Evolutionary conservation across 2,113 vertebrate species (phyloP).

Genomic region (Aegithalos caudatus): DNA sequence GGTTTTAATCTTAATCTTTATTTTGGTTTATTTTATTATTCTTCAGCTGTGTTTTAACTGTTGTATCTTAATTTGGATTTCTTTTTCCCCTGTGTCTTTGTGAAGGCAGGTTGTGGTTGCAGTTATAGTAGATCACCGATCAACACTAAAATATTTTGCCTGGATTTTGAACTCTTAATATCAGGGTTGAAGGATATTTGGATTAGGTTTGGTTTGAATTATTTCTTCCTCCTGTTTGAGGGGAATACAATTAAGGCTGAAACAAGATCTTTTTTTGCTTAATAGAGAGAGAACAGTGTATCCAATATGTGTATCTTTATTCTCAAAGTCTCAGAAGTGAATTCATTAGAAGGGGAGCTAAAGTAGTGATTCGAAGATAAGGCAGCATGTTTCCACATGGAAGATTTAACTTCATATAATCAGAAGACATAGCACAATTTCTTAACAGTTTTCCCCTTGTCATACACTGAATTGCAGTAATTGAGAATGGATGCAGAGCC

Average conservation of each 20-base stretch:
- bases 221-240: slow-evolving; percentile 4
- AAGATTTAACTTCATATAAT: background rate
- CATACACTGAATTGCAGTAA: background rate
- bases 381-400: background rate
- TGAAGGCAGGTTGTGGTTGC: background rate
- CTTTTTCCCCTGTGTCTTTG: background rate
- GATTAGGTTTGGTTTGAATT: background rate
- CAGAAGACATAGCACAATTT: background rate
- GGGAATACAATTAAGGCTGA: background rate
- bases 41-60: background rate
- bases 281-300: background rate
- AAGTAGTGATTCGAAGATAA: background rate
- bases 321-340: slow-evolving; percentile 1
- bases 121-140: background rate
- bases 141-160: background rate
- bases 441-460: background rate
- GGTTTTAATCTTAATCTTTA: background rate
- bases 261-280: background rate
- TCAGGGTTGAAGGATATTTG: background rate
- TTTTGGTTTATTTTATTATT: background rate
- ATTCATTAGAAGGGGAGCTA: background rate
- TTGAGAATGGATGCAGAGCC: background rate
- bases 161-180: background rate
- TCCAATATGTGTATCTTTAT: background rate
- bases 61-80: background rate